These are phyloP conservation scores for Halcyon badia DNA, from an alignment of 2,797 vertebrate genomes.

Conservation along the genomic window DNA sequence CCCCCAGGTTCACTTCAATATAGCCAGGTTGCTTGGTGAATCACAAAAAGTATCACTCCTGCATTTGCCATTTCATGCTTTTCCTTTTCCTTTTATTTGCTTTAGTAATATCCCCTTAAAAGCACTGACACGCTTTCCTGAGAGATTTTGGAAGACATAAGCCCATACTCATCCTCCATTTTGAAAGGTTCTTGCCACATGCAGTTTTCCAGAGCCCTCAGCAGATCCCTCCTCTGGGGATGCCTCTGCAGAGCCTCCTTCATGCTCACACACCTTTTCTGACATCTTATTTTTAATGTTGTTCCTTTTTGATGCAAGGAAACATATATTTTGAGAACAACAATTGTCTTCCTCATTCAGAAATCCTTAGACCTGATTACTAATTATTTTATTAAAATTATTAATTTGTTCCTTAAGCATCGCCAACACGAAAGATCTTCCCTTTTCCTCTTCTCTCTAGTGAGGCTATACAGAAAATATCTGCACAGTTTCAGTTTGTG, in stretches of 20 bases:
- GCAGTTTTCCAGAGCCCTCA: neutral
- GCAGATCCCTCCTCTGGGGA: neutral
- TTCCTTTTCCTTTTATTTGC: conserved; percentile 15
- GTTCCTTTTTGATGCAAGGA: neutral
- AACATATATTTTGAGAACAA: neutral
- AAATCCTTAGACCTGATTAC: neutral
- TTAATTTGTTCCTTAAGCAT: neutral
- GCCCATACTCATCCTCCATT: neutral
- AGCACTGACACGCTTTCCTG: neutral
- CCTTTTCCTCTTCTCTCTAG: neutral
- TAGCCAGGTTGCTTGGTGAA: neutral
- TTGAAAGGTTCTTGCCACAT: neutral
- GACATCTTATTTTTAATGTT: neutral
- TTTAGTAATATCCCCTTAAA: neutral
- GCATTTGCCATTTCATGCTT: conserved; percentile 21
- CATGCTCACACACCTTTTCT: neutral
- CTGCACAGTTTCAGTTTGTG: neutral
- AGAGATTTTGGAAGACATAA: neutral
- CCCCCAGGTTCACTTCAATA: conserved; percentile 29
- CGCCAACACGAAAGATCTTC: neutral
- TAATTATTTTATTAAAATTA: neutral
- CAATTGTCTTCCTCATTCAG: neutral
- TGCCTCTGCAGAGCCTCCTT: neutral
- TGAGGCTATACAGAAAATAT: neutral
- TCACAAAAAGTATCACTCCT: neutral